phyloP scores from a whole-genome alignment of 1,140 invertebrate species.

The Drosophila athabasca region DNA sequence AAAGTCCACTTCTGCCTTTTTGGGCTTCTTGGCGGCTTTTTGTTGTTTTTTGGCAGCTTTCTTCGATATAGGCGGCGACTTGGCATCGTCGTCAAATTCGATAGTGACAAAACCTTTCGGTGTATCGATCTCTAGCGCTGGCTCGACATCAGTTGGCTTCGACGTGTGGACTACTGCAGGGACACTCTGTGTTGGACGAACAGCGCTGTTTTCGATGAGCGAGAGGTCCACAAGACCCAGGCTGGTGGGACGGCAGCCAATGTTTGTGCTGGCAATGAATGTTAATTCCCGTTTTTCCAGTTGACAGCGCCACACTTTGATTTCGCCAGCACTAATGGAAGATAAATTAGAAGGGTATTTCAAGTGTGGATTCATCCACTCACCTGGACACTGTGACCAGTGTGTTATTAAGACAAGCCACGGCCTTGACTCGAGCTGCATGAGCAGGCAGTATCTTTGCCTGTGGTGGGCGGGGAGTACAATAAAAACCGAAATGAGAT shows the following conservation, averaged over 20 bases:
- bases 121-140: background rate
- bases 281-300: conserved; percentile 84
- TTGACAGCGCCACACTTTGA: conserved; percentile 89
- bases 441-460: conserved; percentile 85
- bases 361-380: background rate
- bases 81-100: conserved; percentile 38
- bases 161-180: conserved; percentile 2
- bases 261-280: conserved; percentile 84
- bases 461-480: conserved; percentile 7
- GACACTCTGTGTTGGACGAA: too few species aligned
- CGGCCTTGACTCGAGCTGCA: conserved; percentile 88
- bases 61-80: conserved; percentile 6
- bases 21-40: conserved; percentile 1
- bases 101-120: conserved; percentile 58
- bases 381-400: conserved; percentile 73
- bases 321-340: conserved; percentile 87
- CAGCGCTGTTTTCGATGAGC: conserved; percentile 31
- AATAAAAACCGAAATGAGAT: background rate
- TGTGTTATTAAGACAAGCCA: conserved; percentile 84
- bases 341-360: too few species aligned
- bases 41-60: background rate
- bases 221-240: conserved; percentile 83
- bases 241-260: conserved; percentile 87
- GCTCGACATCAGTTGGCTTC: background rate
- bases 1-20: conserved; percentile 1